Base-by-base conservation (phyloP, 2,113 vertebrate genomes). In the Boulengeromyrus knoepffleri region DNA sequence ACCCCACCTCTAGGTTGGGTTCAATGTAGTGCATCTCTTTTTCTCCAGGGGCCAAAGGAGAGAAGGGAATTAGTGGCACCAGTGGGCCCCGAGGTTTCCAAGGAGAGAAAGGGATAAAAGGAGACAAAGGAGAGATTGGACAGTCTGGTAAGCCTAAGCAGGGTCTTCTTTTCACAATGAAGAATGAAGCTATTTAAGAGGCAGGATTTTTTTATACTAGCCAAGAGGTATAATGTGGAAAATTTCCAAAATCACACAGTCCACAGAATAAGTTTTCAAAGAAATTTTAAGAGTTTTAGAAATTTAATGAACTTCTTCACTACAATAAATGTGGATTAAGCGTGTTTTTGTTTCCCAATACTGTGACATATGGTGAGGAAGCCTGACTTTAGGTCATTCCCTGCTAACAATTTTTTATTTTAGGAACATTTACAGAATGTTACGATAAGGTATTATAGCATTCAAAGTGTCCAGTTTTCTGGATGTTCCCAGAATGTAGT, bases 81-180 rank as follows among this genome's bases (percentile, higher is more conserved):
- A 45, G 12, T 27, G 90, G 90, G 5, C 7, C 2, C 13, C 50
- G 1, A 47, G 90, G 90, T 42, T 21, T 58, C 1, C 50, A 39
- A 50, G 92, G 91, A 13, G 17, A n/a, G n/a, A 89, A 91, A 5
- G 90, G 88, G 1, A 80, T 0, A 4, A 77, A 47, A 50, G 92
- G 91, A 13, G 12, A 52, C 15, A 89, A 91, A 5, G 90, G 88
- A 2, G 80, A 89, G 39, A 89, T 21, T 15, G 92, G 89, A 90
- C 62, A 1, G 3, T 31, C 31, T 7, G 87, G 84, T 56, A 8
- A 46, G 24, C 36, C 74, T 31, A 80, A 42, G 36, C 36, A 17
- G 31, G 13, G 39, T 77, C 70, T 77, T 3, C 36, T 77, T 77
- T 77, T 77, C 70, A 77, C 13, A 39, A 7, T 77, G 31, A 39